Conservation (phyloP, 2,888 invertebrate genomes). For the Eretmocerus hayati region DNA sequence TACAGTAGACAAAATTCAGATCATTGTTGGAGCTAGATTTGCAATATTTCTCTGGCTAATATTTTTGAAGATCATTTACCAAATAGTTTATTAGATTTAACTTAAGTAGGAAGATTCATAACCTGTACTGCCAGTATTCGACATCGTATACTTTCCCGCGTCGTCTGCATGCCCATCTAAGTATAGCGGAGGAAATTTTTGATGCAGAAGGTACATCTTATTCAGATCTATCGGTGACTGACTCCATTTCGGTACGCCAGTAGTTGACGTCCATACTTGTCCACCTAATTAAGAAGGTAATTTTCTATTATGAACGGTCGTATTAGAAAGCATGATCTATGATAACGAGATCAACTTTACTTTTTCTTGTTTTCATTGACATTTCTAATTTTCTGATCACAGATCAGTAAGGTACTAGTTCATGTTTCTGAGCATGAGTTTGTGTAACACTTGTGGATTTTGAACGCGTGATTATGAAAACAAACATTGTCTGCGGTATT, state of each 20-base stretch:
- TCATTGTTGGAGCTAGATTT: no score
- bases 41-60: no score
- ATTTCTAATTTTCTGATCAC: background rate
- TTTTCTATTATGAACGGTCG: background rate
- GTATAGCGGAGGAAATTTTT: conserved; percentile 28
- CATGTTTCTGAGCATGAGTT: background rate
- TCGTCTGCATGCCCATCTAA: conserved; percentile 30
- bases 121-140: conserved; percentile 36
- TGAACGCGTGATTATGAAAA: background rate
- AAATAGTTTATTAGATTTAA: background rate
- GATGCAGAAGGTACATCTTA: conserved; percentile 21
- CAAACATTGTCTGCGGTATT: no score
- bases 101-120: background rate
- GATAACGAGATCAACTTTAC: background rate
- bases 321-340: background rate
- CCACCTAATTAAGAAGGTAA: conserved; percentile 4
- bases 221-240: conserved; percentile 35
- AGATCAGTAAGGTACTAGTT: background rate
- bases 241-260: conserved; percentile 33
- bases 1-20: no score
- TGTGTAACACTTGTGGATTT: background rate
- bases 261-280: conserved; percentile 12
- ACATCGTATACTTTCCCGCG: conserved; percentile 27
- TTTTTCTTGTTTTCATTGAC: background rate
- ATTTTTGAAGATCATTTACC: background rate